phyloP scores from a whole-genome alignment of 2,797 vertebrate species.

The Discoglossus pictus region DNA sequence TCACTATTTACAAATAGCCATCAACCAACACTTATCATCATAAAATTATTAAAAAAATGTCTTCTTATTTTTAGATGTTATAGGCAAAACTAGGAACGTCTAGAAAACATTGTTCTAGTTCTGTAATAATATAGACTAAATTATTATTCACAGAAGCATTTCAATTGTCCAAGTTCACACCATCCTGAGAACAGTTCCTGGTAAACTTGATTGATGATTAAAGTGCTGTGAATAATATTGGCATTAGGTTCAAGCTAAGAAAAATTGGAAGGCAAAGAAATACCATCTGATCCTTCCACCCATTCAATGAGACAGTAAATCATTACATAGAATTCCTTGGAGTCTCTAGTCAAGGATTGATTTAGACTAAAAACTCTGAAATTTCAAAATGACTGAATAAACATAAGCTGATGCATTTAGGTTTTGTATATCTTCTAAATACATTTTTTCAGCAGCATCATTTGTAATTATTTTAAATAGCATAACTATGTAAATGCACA shows the following conservation, averaged over 20 bases:
- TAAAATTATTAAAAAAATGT: no score
- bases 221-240: slow-evolving; percentile 19
- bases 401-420: not conserved
- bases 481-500: no score
- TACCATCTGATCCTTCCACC: slow-evolving; percentile 33
- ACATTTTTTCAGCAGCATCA: no score
- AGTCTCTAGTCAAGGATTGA: slow-evolving; percentile 11
- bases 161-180: not conserved
- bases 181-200: not conserved
- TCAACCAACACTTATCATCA: no score
- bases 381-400: not conserved
- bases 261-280: slow-evolving; percentile 10
- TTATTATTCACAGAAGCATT: not conserved
- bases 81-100: no score
- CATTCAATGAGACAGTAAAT: slow-evolving; percentile 28
- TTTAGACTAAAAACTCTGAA: slow-evolving; percentile 1
- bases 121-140: not conserved
- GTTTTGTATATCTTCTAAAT: not conserved
- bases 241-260: slow-evolving; percentile 19
- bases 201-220: slow-evolving; percentile 29
- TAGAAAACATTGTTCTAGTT: no score
- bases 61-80: no score
- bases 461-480: no score
- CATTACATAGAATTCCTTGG: slow-evolving; percentile 12
- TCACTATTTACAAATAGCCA: no score